These are phyloP conservation scores for Ophion slaviceki DNA, from an alignment of 2,888 invertebrate species.

Conservation along the genomic window DNA sequence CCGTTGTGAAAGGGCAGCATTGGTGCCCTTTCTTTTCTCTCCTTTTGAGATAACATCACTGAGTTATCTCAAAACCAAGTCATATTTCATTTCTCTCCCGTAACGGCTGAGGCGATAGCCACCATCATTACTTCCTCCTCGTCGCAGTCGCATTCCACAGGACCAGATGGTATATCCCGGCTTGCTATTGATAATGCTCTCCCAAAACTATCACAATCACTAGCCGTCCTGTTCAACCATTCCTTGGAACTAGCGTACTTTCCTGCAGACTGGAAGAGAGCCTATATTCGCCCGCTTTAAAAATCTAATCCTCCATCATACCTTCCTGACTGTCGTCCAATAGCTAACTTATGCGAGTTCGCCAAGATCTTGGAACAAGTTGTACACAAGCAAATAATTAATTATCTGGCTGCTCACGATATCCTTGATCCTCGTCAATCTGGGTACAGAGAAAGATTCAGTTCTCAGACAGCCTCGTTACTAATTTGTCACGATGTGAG, in stretches of 20 bases:
- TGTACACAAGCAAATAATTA: not conserved
- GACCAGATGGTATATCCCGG: constrained; percentile 1
- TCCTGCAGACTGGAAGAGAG: not conserved
- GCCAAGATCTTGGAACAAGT: constrained; percentile 4
- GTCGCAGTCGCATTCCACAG: not conserved
- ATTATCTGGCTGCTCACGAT: not conserved
- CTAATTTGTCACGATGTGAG: not conserved
- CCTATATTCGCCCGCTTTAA: not conserved
- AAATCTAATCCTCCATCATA: no score
- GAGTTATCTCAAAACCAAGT: not conserved
- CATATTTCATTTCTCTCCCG: not conserved
- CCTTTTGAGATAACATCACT: not conserved
- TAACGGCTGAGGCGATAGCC: no score
- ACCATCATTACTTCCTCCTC: not conserved
- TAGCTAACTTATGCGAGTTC: constrained; percentile 7
- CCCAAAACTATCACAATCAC: not conserved
- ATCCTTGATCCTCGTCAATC: constrained; percentile 2
- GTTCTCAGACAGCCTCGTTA: not conserved
- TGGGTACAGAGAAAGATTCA: not conserved
- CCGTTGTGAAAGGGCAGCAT: no score
- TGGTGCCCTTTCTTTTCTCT: no score
- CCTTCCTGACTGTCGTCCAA: not conserved
- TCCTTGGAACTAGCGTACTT: not conserved
- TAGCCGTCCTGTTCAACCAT: not conserved
- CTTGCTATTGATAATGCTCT: not conserved